Evolutionary conservation across 2,113 vertebrate genomes (phyloP), one percentile per base, ranked within the genome.

Genomic region (Electrona antarctica): DNA sequence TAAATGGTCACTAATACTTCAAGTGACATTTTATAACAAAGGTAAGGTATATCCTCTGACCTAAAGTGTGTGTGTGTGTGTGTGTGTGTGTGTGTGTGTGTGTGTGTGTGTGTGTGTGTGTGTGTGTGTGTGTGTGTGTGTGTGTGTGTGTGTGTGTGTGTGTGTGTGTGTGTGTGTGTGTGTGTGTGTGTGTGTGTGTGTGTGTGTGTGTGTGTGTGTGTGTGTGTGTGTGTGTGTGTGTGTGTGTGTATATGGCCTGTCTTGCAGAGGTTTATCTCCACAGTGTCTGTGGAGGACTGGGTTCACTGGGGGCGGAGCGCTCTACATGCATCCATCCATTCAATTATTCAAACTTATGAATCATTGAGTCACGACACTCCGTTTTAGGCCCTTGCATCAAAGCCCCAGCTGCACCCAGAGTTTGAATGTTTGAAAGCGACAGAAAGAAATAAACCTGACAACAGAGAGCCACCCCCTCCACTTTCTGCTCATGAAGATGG

Each of bases 301-400:
- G 90, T 90, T 91, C 90, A 92, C 76, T 79, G 86, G 79, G 87
- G 85, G 82, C 87, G 67, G 75, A 76, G 82, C 81, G 88, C 82
- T 81, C 83, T 82, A 90, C 88, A 90, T 92, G 84, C 89, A 86
- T 90, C 71, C 78, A 82, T 71, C 74, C 87, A 87, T 87, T 92
- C 83, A 92, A 92, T 92, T 90, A 92, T 92, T 91, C 89, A 92
- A 80, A 69, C 66, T 90, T 91, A 92, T 92, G 88, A 92, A 92
- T 92, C 90, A 92, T 92, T 92, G 89, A 92, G 80, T 88, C 87
- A 78, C 70, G 70, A 81, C 74, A 85, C 82, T 90, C 85, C 87
- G 86, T 89, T 91, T 87, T 85, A 81, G 82, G 87, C 81, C 76
- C 76, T 78, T 14, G 79, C 62, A 72, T 88, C 75, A 71, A 68